These are phyloP conservation scores for Drosophila basisetae DNA, from an alignment of 2,888 invertebrate species.

Conservation along the genomic window DNA sequence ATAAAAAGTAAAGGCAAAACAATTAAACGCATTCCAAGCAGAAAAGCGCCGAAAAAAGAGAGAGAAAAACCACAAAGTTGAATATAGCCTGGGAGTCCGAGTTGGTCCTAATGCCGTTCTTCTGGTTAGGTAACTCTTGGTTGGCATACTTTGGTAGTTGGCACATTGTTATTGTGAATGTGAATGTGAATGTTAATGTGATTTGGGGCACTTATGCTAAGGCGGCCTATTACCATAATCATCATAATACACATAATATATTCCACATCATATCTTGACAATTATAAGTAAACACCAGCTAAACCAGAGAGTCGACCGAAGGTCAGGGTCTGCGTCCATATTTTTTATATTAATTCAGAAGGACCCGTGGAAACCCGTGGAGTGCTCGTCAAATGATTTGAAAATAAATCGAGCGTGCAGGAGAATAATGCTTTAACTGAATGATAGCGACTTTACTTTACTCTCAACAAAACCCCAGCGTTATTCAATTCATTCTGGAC, in stretches of 20 bases:
- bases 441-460: background rate
- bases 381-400: background rate
- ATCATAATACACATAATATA: constrained; percentile 10
- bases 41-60: constrained; percentile 4
- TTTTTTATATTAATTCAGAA: constrained; percentile 3
- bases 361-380: background rate
- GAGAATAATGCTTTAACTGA: constrained; percentile 1
- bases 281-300: constrained; percentile 17
- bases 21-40: constrained; percentile 40
- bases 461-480: background rate
- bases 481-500: background rate
- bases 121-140: constrained; percentile 19
- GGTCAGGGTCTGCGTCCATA: constrained; percentile 34
- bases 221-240: constrained; percentile 49
- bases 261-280: constrained; percentile 27
- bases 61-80: background rate
- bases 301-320: background rate
- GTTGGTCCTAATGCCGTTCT: background rate
- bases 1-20: constrained; percentile 30
- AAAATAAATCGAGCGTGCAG: background rate
- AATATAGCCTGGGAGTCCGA: too few relatives aligned
- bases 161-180: constrained; percentile 13
- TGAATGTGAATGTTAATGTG: constrained; percentile 1
- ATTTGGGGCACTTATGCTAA: constrained; percentile 24
- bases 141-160: constrained; percentile 6